Percentiles rank a stretch among this genome's conserved stretches.
Conservation (phyloP, 2,113 vertebrate genomes). For the Siphamia tubifer region DNA sequence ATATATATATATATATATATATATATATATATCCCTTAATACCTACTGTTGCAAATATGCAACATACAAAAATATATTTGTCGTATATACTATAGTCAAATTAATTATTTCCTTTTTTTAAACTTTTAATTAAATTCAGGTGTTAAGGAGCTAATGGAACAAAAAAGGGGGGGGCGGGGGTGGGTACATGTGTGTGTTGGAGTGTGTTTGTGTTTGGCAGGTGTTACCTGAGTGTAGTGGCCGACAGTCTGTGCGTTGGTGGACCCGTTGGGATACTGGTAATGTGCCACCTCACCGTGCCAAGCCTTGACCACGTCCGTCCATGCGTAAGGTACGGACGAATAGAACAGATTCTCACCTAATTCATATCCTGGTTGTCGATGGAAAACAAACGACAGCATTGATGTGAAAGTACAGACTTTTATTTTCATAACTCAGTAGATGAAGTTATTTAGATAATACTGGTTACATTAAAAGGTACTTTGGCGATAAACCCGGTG, state of each 20-base stretch:
- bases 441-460: constrained; percentile 7
- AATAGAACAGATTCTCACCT: constrained; percentile 74
- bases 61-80: too few relatives aligned
- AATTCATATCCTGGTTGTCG: constrained; percentile 55
- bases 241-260: not conserved
- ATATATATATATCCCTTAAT: too few relatives aligned
- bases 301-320: constrained; percentile 37
- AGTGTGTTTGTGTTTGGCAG: too few relatives aligned
- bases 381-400: not conserved
- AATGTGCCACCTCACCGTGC: constrained; percentile 58
- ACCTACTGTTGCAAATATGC: too few relatives aligned
- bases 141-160: too few relatives aligned
- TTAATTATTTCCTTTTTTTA: too few relatives aligned
- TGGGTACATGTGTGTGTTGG: too few relatives aligned
- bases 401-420: constrained; percentile 23
- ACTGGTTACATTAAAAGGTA: not conserved
- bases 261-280: constrained; percentile 52
- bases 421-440: constrained; percentile 2
- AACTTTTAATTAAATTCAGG: too few relatives aligned
- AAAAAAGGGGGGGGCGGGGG: too few relatives aligned
- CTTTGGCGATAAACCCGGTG: not conserved
- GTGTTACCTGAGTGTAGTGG: constrained; percentile 77
- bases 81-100: too few relatives aligned
- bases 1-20: too few relatives aligned
- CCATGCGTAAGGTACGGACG: not conserved